Evolutionary conservation across 2,113 vertebrate genomes (phyloP).

Genomic region (Panurus biarmicus): DNA sequence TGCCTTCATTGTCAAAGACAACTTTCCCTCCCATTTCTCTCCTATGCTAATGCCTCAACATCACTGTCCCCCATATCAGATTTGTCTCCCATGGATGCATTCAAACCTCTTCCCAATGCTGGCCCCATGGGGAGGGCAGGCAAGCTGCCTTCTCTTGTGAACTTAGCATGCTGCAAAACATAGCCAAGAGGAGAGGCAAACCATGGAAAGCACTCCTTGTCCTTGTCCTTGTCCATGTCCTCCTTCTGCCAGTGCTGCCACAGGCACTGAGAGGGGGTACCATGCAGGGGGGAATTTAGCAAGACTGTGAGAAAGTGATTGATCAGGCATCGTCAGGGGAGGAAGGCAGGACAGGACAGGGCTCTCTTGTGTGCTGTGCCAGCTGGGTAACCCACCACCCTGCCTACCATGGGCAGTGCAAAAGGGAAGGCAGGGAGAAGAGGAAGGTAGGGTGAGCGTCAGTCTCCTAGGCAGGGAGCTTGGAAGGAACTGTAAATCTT

Average conservation of each 20-base stretch:
- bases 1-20: background rate
- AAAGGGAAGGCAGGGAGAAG: background rate
- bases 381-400: background rate
- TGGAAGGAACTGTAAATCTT: background rate
- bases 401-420: accelerated
- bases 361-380: accelerated
- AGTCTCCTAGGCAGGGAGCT: background rate
- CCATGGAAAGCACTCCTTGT: background rate
- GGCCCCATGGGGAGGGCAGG: background rate
- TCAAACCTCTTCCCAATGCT: background rate
- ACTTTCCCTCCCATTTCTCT: background rate
- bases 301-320: background rate
- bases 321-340: accelerated
- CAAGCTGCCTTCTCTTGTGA: background rate
- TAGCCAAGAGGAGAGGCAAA: background rate
- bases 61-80: background rate
- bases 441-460: background rate
- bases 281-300: background rate
- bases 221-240: no score
- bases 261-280: background rate
- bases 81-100: background rate
- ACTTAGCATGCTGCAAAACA: background rate
- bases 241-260: background rate
- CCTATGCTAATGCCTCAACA: background rate
- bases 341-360: background rate